Evolutionary conservation across 2,797 vertebrate species (phyloP).

Genomic region (Malacoraja senta): DNA sequence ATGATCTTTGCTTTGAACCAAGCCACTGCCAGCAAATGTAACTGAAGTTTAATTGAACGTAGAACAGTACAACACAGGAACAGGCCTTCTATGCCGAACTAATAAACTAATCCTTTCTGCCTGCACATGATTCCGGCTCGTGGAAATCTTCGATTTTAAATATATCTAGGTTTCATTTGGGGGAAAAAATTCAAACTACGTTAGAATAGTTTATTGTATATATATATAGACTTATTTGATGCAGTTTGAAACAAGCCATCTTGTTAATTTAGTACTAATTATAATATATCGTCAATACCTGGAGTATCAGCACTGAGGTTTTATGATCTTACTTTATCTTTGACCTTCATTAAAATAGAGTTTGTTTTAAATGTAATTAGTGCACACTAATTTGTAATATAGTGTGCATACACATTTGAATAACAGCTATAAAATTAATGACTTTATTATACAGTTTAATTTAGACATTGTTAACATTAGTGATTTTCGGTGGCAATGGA

Average conservation of each 20-base stretch:
- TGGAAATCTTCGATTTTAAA: not conserved
- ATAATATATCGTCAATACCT: not conserved
- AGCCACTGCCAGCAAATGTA: not conserved
- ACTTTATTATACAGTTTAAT: conserved; percentile 13
- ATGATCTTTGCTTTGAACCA: not conserved
- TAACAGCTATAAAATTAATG: conserved; percentile 1
- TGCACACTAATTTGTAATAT: not conserved
- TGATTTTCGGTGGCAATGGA: not conserved
- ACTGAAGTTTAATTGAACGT: not conserved
- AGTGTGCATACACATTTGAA: conserved; percentile 18
- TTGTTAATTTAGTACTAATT: not conserved
- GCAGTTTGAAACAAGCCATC: not conserved
- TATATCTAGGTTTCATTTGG: not conserved
- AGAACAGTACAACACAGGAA: too few relatives aligned
- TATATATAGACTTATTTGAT: too few relatives aligned
- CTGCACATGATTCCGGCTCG: too few relatives aligned
- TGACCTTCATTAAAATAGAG: conserved; percentile 20
- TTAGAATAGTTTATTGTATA: not conserved
- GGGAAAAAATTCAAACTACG: not conserved
- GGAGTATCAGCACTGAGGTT: not conserved
- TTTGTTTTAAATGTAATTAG: conserved; percentile 27
- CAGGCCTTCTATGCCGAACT: too few relatives aligned
- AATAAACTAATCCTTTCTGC: too few relatives aligned
- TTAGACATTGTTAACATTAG: conserved; percentile 9
- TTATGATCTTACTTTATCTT: not conserved